Evolutionary conservation across 2,797 vertebrate species (phyloP), one percentile per base, ranked within the genome.

Genomic region (Orestias chungarensis): DNA sequence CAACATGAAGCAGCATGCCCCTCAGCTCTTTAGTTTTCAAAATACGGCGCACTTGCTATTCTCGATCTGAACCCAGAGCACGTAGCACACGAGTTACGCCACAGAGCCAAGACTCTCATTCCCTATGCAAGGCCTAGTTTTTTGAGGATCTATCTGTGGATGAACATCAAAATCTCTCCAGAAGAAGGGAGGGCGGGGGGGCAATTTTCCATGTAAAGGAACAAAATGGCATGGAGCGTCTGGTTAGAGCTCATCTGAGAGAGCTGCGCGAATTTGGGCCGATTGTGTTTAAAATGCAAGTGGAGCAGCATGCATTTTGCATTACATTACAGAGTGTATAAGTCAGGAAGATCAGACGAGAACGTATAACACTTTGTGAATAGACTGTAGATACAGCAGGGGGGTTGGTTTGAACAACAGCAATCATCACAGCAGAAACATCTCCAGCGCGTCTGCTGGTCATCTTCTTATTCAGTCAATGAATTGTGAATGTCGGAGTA

Each of bases 301-400:
- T 90, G 83, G 92, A 93, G 90, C 90, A 89, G 80, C 87, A 88
- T 88, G 83, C 87, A 89, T 91, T 92, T 90, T 92, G 85, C 83
- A 89, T 91, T 85, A 84, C 86, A 86, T 87, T 87, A 83, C 83
- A 64, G 71, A 86, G 89, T 68, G 88, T 82, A 70, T 82, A 87
- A 91, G 80, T 91, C 89, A 79, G 89, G 86, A 74, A 83, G 87
- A 86, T 83, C 74, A 70, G 83, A 80, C 67, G 70, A 75, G 82
- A 88, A 72, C 73, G 69, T 79, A 78, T 82, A 86, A 86, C 62
- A 67, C 25, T 49, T 66, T 29, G 67, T 50, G 76, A 87, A 82
- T 18, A 70, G 66, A 62, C 85, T 68, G 33, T 31, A 75, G 73
- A 2, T 43, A 23, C 38, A 67, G 40, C 44, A 44, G 42, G 35